Conservation (phyloP, 1,140 invertebrate species). For the Diachasma alloeum region DNA sequence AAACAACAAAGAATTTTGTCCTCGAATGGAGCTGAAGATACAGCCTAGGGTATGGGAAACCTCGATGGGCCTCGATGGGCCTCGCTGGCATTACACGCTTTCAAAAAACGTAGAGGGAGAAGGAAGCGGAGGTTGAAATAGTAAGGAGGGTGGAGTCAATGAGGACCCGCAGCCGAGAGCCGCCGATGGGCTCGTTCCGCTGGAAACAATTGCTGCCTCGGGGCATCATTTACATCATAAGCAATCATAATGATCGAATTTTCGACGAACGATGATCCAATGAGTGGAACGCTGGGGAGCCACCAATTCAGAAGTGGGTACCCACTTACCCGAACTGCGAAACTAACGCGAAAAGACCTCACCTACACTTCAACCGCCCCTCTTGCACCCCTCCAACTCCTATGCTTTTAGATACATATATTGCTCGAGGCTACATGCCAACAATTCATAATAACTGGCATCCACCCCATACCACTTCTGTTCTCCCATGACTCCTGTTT, state of each 20-base stretch:
- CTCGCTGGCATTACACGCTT: not conserved
- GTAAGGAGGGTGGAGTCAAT: not conserved
- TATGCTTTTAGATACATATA: conserved; percentile 19
- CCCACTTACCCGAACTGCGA: conserved; percentile 56
- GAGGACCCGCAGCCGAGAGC: conserved; percentile 42
- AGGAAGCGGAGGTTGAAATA: conserved; percentile 1
- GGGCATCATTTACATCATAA: conserved; percentile 67
- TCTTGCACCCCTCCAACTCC: conserved; percentile 32
- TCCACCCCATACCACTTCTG: conserved; percentile 30
- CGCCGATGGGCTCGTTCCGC: conserved; percentile 51
- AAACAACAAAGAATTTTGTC: conserved; percentile 13
- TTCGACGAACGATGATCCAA: conserved; percentile 64
- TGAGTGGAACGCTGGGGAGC: conserved; percentile 58
- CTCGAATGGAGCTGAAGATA: not conserved
- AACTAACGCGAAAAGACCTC: conserved; percentile 33
- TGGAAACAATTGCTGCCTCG: conserved; percentile 64
- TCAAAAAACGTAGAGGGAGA: not conserved
- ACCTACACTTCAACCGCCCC: conserved; percentile 32
- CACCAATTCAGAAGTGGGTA: conserved; percentile 62
- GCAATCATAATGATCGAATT: conserved; percentile 67
- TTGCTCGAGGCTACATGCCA: conserved; percentile 51
- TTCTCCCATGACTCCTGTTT: conserved; percentile 17
- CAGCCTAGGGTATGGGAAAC: not conserved
- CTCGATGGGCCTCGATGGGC: too few species aligned
- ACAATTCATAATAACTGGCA: conserved; percentile 44